phyloP scores from a whole-genome alignment of 2,113 vertebrate genomes.

The Gavialis gangeticus region DNA sequence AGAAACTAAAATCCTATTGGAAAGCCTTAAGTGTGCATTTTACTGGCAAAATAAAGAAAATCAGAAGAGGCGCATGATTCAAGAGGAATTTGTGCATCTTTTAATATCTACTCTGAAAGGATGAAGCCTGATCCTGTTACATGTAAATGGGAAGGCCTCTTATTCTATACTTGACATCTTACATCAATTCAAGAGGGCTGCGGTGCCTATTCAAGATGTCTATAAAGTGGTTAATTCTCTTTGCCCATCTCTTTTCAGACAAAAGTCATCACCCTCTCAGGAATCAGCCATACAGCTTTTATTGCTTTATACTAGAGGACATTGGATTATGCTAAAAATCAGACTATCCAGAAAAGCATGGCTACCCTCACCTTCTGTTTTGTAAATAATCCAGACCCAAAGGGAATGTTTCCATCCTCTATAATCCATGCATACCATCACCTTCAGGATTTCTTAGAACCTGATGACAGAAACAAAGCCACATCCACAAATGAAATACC shows the following conservation, averaged over 20 bases:
- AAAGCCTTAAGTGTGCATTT: not conserved
- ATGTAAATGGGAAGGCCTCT: not conserved
- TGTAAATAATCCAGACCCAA: not conserved
- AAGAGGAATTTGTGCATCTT: not conserved
- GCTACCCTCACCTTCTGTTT: not conserved
- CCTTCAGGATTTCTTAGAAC: slow-evolving; percentile 5
- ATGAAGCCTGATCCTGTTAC: not conserved
- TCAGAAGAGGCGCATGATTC: not conserved
- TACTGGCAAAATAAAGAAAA: not conserved
- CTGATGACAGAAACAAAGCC: not conserved
- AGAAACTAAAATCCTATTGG: accelerated
- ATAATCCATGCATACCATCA: not conserved
- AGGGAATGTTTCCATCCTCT: not conserved
- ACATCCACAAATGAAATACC: not conserved
- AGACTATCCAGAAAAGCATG: not conserved
- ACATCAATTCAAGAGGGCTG: not conserved
- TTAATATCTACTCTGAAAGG: not conserved
- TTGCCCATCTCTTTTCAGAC: not conserved
- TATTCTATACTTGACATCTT: not conserved
- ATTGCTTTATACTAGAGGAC: not conserved
- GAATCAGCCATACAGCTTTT: not conserved
- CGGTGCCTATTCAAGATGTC: not conserved
- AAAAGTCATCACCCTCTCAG: not conserved
- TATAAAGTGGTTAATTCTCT: not conserved
- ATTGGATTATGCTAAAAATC: not conserved